phyloP scores from a whole-genome alignment of 2,113 vertebrate species.

The Eptesicus fuscus region DNA sequence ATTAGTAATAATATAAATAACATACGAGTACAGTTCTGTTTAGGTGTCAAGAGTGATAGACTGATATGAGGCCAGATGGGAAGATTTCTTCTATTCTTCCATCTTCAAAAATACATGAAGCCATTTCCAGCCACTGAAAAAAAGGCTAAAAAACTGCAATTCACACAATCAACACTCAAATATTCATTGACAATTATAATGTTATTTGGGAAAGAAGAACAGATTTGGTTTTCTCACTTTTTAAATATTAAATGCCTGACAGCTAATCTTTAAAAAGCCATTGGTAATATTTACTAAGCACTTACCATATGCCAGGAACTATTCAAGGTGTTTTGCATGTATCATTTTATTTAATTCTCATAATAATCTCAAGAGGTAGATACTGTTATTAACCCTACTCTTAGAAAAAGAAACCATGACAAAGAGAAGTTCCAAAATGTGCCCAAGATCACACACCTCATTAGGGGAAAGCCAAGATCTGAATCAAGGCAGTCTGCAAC shows the following conservation, averaged over 20 bases:
- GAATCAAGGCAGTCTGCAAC: neutral
- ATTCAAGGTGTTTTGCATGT: neutral
- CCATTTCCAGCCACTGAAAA: neutral
- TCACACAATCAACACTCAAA: neutral
- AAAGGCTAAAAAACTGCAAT: neutral
- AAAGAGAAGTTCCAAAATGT: neutral
- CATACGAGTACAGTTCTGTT: neutral
- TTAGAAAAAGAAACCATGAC: neutral
- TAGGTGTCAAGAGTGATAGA: neutral
- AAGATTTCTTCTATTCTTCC: neutral
- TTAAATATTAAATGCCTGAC: neutral
- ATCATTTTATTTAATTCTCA: neutral
- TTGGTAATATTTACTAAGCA: neutral
- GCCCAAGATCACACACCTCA: neutral
- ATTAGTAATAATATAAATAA: neutral
- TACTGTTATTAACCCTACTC: neutral
- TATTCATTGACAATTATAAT: neutral
- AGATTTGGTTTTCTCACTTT: slow-evolving; percentile 1
- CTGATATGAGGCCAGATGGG: neutral
- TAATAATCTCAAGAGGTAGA: neutral
- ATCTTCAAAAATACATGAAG: neutral
- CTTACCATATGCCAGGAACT: neutral
- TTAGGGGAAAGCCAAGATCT: neutral
- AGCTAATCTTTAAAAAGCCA: neutral
- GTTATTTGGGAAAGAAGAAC: neutral